phyloP scores from a whole-genome alignment of 2,797 vertebrate species.

The Microtus obscurus region DNA sequence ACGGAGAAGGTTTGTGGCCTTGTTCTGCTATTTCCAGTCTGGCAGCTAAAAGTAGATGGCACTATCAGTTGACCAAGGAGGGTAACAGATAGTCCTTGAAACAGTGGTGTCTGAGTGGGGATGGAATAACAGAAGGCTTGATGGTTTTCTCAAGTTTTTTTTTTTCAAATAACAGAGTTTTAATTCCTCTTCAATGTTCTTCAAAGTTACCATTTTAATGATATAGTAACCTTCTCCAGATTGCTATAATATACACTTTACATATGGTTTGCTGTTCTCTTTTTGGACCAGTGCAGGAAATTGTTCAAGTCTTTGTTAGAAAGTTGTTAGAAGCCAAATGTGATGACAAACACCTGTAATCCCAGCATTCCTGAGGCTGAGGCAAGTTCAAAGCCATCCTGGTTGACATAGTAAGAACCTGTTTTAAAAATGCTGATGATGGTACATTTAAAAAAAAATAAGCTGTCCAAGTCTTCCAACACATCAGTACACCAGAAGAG shows the following conservation, averaged over 20 bases:
- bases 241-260: neutral
- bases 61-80: neutral
- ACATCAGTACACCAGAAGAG: neutral
- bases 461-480: neutral
- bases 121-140: neutral
- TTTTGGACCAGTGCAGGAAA: neutral
- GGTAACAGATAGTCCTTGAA: neutral
- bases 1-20: slow-evolving; percentile 87
- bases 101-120: neutral
- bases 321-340: neutral
- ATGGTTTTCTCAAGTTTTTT: neutral
- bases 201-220: neutral
- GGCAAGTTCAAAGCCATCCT: neutral
- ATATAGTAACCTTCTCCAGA: slow-evolving; percentile 3
- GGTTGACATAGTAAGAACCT: neutral
- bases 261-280: slow-evolving; percentile 20
- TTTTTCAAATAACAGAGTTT: neutral
- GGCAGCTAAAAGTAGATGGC: neutral
- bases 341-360: neutral
- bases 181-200: neutral
- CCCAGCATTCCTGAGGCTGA: neutral
- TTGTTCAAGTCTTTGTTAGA: slow-evolving; percentile 9
- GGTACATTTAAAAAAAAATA: neutral
- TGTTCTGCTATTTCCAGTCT: fast-evolving
- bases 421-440: neutral